Conservation (phyloP, 2,888 invertebrate species). For the Eledona agricola region DNA sequence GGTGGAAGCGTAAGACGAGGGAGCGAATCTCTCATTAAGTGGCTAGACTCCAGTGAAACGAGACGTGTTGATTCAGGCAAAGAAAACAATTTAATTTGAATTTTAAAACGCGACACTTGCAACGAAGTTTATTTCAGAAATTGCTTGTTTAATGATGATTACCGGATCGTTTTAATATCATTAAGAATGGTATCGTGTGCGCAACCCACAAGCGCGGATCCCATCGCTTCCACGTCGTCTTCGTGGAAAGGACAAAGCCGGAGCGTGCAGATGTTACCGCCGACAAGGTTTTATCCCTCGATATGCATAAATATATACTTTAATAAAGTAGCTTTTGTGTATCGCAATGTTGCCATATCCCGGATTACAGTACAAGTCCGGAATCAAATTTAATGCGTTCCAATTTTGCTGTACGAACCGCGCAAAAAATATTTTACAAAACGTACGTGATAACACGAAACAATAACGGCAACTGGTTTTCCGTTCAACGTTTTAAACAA, state of each 20-base stretch:
- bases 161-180: no score
- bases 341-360: conserved; percentile 24
- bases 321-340: conserved; percentile 36
- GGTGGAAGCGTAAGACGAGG: conserved; percentile 38
- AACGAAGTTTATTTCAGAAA: conserved; percentile 19
- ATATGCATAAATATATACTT: conserved; percentile 42
- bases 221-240: no score
- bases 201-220: no score
- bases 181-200: no score
- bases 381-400: no score
- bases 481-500: no score
- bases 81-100: conserved; percentile 42
- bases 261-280: conserved; percentile 40
- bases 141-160: no score
- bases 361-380: conserved; percentile 1
- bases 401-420: no score
- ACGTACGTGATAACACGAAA: no score
- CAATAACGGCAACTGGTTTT: no score
- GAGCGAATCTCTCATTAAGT: conserved; percentile 41
- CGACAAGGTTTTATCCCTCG: conserved; percentile 39
- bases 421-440: no score
- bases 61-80: conserved; percentile 43
- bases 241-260: conserved; percentile 16
- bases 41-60: conserved; percentile 29
- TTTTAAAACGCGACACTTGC: conserved; percentile 40